These are phyloP conservation scores for Carollia perspicillata DNA, from an alignment of 2,113 vertebrate species.

Conservation along the genomic window DNA sequence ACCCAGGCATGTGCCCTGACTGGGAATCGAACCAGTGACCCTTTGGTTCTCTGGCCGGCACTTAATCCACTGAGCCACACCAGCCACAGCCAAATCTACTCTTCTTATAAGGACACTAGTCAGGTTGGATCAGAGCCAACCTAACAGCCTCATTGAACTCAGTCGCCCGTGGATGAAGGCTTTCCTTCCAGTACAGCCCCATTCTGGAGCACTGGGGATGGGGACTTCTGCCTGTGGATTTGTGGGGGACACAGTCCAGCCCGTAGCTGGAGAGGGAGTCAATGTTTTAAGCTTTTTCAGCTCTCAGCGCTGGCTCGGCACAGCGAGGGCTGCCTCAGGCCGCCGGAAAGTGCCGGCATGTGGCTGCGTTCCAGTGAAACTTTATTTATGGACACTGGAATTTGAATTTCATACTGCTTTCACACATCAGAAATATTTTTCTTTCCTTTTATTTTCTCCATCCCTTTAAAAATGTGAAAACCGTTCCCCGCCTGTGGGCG, in stretches of 20 bases:
- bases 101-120: not conserved
- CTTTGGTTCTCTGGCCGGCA: no score
- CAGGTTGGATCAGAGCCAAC: no score
- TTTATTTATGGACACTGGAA: conserved; percentile 17
- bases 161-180: not conserved
- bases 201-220: not conserved
- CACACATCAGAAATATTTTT: not conserved
- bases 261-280: not conserved
- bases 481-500: not conserved
- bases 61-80: no score
- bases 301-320: not conserved
- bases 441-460: not conserved
- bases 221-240: not conserved
- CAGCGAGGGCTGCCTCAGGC: not conserved
- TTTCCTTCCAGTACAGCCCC: not conserved
- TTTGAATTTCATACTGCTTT: conserved; percentile 10
- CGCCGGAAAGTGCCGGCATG: not conserved
- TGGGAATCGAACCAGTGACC: no score
- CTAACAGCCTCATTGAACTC: not conserved
- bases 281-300: not conserved
- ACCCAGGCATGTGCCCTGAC: no score
- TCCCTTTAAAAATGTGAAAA: not conserved
- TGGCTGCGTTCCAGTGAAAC: not conserved
- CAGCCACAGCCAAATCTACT: not conserved
- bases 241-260: not conserved